Evolutionary conservation across 2,888 invertebrate species (phyloP).

Genomic region (Parapristionchus giblindavisi): DNA sequence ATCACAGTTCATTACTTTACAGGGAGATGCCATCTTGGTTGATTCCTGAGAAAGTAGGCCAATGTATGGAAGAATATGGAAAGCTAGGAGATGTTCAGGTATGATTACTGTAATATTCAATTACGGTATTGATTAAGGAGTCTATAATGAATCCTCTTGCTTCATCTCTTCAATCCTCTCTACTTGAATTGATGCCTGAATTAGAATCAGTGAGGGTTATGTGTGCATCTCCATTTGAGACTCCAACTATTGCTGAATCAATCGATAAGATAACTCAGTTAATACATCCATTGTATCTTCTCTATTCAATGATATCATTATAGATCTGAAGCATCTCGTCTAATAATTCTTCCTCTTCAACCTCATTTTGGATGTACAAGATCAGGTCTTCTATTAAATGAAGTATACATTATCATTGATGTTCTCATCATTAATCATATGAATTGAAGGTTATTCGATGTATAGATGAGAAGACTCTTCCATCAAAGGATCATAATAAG

Average conservation of each 20-base stretch:
- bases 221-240: conserved; percentile 35
- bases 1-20: neutral
- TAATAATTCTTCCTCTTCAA: conserved; percentile 35
- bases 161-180: neutral
- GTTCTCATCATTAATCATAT: neutral
- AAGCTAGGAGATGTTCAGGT: conserved; percentile 32
- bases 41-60: conserved; percentile 24
- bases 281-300: no score
- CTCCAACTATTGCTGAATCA: conserved; percentile 23
- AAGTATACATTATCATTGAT: neutral
- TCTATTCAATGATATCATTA: neutral
- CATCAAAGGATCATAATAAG: neutral
- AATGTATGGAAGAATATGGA: conserved; percentile 38
- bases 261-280: conserved; percentile 4
- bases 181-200: conserved; percentile 30
- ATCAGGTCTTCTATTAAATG: conserved; percentile 31
- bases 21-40: conserved; percentile 30
- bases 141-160: conserved; percentile 19
- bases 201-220: conserved; percentile 30
- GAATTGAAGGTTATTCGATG: conserved; percentile 25
- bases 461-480: conserved; percentile 17
- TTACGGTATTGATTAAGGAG: conserved; percentile 5
- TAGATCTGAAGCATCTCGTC: conserved; percentile 16
- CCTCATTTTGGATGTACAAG: conserved; percentile 34
- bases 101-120: neutral